A percentile compares a stretch with the other conserved stretches of the same genome.
These are phyloP conservation scores for Limenitis camilla DNA, from an alignment of 2,888 invertebrate species.

Conservation along the genomic window DNA sequence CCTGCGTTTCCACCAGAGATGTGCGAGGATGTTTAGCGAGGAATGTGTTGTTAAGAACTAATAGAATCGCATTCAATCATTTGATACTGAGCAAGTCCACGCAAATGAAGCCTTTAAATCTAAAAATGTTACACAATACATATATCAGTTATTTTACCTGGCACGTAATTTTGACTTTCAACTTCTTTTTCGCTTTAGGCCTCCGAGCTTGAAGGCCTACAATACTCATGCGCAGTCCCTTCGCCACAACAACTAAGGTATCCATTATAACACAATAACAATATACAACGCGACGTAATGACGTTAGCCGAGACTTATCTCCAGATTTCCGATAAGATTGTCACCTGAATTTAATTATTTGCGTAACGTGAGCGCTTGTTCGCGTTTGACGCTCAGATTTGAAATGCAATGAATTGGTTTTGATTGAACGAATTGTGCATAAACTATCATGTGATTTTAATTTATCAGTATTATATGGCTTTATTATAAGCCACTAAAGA, in stretches of 20 bases:
- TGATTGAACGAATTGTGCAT: constrained; percentile 5
- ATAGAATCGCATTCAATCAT: too few relatives aligned
- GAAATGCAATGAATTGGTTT: constrained; percentile 10
- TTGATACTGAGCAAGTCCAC: too few relatives aligned
- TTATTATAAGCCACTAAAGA: neutral
- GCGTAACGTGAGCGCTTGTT: neutral
- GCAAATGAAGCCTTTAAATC: too few relatives aligned
- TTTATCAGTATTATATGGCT: constrained; percentile 2
- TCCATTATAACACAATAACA: constrained; percentile 12
- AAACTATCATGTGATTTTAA: constrained; percentile 4
- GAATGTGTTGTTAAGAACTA: too few relatives aligned
- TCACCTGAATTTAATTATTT: constrained; percentile 3
- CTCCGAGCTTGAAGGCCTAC: constrained; percentile 45
- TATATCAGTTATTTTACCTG: too few relatives aligned
- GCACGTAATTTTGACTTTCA: constrained; percentile 27
- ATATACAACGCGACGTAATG: constrained; percentile 6
- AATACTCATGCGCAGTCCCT: constrained; percentile 37
- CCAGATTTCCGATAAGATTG: constrained; percentile 17
- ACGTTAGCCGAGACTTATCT: constrained; percentile 12
- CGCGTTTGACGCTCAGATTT: neutral
- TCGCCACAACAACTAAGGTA: constrained; percentile 13
- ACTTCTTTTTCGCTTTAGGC: constrained; percentile 26
- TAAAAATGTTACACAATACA: too few relatives aligned
- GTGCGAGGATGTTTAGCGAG: too few relatives aligned
- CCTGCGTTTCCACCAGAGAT: too few relatives aligned